These are phyloP conservation scores for Latrodectus elegans DNA, from an alignment of 2,888 invertebrate genomes.

Conservation along the genomic window DNA sequence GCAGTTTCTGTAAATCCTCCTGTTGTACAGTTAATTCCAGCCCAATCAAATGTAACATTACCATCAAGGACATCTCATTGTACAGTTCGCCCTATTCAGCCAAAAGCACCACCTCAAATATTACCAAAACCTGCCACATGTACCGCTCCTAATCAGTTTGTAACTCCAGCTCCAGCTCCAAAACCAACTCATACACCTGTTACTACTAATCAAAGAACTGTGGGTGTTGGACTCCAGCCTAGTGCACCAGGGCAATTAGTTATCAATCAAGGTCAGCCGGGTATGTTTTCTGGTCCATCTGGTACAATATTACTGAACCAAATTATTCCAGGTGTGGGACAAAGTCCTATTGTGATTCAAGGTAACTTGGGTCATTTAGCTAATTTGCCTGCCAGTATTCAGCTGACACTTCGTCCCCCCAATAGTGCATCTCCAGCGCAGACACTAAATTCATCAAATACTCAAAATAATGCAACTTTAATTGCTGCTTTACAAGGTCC, in stretches of 20 bases:
- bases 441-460: slow-evolving; percentile 33
- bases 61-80: slow-evolving; percentile 75
- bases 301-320: slow-evolving; percentile 75
- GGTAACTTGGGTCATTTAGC: slow-evolving; percentile 74
- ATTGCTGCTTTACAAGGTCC: slow-evolving; percentile 68
- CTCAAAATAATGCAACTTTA: slow-evolving; percentile 66
- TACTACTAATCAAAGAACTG: slow-evolving; percentile 58
- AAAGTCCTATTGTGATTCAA: slow-evolving; percentile 79
- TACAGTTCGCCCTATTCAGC: slow-evolving; percentile 77
- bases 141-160: slow-evolving; percentile 62
- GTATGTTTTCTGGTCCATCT: slow-evolving; percentile 66
- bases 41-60: slow-evolving; percentile 31
- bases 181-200: slow-evolving; percentile 52
- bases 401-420: slow-evolving; percentile 81
- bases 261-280: slow-evolving; percentile 68
- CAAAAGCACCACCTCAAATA: slow-evolving; percentile 77
- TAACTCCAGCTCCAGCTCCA: slow-evolving; percentile 54
- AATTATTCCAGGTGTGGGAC: slow-evolving; percentile 73
- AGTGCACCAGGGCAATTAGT: slow-evolving; percentile 63
- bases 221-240: slow-evolving; percentile 57
- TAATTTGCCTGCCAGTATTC: slow-evolving; percentile 77
- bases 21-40: slow-evolving; percentile 65
- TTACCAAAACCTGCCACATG: slow-evolving; percentile 72
- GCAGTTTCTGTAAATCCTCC: slow-evolving; percentile 29
- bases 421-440: slow-evolving; percentile 52